Evolutionary conservation across 1,140 invertebrate species (phyloP), one percentile per base, ranked within the genome.

Genomic region (Luehdorfia chinensis): DNA sequence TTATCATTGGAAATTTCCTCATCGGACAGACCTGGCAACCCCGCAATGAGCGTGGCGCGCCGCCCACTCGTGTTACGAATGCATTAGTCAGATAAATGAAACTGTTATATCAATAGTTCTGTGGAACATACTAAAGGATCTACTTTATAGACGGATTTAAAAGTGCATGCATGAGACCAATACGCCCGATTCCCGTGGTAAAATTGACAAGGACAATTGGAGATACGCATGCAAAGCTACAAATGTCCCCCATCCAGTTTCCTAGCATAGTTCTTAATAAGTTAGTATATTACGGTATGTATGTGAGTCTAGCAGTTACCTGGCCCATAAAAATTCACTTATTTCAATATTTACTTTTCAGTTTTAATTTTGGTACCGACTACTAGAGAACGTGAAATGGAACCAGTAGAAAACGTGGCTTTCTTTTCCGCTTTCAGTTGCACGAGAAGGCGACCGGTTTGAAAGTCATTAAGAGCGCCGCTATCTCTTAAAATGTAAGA

Each of bases 221-320:
- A 43, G 14, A 18, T 43, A 43, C 39, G 25, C 39, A 43, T 43
- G 39, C 39, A 43, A 43, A 43, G 39, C 39, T 43, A 30, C 4
- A 7, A 11, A 19, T 37, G 15, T 2, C 18, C 18, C n/a, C n/a
- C n/a, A n/a, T n/a, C n/a, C n/a, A n/a, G n/a, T n/a, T n/a, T n/a
- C n/a, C n/a, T n/a, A n/a, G n/a, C n/a, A n/a, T n/a, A n/a, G n/a
- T n/a, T n/a, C n/a, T n/a, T n/a, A n/a, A n/a, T n/a, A n/a, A n/a
- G n/a, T n/a, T n/a, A n/a, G n/a, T n/a, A n/a, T n/a, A n/a, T n/a
- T n/a, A n/a, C n/a, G n/a, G n/a, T n/a, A n/a, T n/a, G n/a, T n/a
- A n/a, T n/a, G n/a, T n/a, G n/a, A n/a, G n/a, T n/a, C n/a, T n/a
- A n/a, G n/a, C n/a, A n/a, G n/a, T n/a, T n/a, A n/a, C n/a, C n/a